A percentile compares a stretch with the other conserved stretches of the same genome.
Conservation (phyloP, 2,113 vertebrate genomes). For the Gavia stellata region DNA sequence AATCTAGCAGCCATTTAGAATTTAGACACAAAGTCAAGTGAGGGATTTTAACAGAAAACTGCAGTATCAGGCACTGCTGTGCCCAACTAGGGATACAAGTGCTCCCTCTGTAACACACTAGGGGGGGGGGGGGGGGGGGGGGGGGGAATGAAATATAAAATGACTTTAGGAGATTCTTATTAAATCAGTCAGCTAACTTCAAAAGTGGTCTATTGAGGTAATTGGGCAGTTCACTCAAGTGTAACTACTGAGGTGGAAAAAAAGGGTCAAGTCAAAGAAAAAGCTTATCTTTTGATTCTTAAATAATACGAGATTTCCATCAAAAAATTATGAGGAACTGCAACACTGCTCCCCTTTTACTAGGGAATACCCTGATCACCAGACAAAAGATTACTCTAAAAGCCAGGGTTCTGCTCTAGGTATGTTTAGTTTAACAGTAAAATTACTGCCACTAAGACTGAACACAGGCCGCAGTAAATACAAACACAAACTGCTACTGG, state of each 20-base stretch:
- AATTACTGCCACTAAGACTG: not conserved
- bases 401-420: not conserved
- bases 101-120: not conserved
- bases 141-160: not conserved
- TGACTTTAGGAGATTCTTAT: not conserved
- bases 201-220: not conserved
- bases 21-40: not conserved
- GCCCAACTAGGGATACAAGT: not conserved
- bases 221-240: not conserved
- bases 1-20: not conserved
- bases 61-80: not conserved
- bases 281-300: not conserved
- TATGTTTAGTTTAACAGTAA: not conserved
- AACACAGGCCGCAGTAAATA: not conserved
- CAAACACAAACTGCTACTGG: rapidly evolving
- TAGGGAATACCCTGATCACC: not conserved
- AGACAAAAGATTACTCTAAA: not conserved
- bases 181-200: not conserved
- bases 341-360: not conserved
- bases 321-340: not conserved
- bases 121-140: rapidly evolving
- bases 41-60: not conserved
- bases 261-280: not conserved
- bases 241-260: not conserved
- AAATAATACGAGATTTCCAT: not conserved